phyloP scores from a whole-genome alignment of 2,888 invertebrate species.

The Cancer borealis region DNA sequence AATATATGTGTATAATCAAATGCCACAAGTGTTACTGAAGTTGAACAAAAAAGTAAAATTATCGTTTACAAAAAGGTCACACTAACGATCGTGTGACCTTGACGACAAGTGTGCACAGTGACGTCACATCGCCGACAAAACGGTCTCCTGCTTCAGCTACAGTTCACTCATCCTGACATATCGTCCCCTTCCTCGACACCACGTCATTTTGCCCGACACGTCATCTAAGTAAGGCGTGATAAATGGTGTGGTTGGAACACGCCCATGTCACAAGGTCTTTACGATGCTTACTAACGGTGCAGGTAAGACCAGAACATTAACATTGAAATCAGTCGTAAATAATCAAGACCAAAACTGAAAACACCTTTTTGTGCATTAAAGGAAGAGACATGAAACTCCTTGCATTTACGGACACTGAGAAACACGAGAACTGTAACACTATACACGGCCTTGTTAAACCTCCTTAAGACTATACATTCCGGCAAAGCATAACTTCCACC shows the following conservation, averaged over 20 bases:
- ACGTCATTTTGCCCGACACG: neutral
- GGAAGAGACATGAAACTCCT: neutral
- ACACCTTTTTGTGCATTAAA: neutral
- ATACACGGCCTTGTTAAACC: neutral
- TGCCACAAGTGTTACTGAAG: neutral
- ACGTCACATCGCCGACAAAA: slow-evolving; percentile 26
- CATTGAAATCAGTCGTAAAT: neutral
- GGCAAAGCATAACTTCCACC: neutral
- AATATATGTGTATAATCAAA: neutral
- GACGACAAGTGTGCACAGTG: slow-evolving; percentile 3
- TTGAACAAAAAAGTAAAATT: neutral
- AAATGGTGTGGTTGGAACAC: neutral
- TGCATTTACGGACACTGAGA: neutral
- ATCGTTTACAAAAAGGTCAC: neutral
- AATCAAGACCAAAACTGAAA: neutral
- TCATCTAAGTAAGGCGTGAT: slow-evolving; percentile 8
- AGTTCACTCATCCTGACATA: slow-evolving; percentile 14
- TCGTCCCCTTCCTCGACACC: slow-evolving; percentile 4
- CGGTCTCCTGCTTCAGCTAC: neutral
- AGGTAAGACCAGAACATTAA: neutral
- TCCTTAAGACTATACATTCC: neutral
- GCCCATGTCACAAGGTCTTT: neutral
- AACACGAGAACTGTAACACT: neutral
- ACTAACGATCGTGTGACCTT: neutral
- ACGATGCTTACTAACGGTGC: neutral